Base-by-base conservation (phyloP, 2,888 invertebrate genomes). In the Trisateles emortualis region DNA sequence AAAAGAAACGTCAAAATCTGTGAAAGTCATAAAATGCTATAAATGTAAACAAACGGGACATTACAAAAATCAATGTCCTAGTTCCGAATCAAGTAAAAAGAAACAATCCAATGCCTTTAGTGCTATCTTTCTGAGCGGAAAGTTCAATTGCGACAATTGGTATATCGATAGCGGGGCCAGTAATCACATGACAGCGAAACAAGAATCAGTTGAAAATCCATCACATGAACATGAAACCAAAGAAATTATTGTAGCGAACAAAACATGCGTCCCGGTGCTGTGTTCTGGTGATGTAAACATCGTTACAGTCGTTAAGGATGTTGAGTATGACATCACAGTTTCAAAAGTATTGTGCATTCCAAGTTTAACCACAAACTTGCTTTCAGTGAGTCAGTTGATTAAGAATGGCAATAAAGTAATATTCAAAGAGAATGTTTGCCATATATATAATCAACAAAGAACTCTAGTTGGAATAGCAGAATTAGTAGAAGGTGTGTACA, bases 401-500 rank as follows among this genome's bases (percentile, higher is more conserved):
- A 26, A 14, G 16, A 5, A 41, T 29, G 41, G 41, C 10, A 41
- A 41, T n/a, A 26, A 41, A 41, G 29, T 41, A 0, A 29, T 13
- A 16, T 41, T 41, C 4, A 9, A 29, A 16, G 0, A 3, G 2
- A 32, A 43, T 5, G 0, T 0, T 43, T 43, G 43, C 19, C 32
- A 43, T 9, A 43, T 44, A 0, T 11, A 35, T 1, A 35, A 44
- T 44, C 2, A n/a, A 1, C 44, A 44, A 24, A 22, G 35, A 35
- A 35, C 13, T 9, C 13, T 44, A 35, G 35, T 44, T 22, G 44
- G 44, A 0, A 35, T 22, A 22, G 33, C 33, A 35, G 0, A 44
- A 9, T 43, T 43, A 19, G n/a, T 32, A 0, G 32, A 43, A 6
- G 43, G 43, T 11, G 32, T 30, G 1, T 43, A 43, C 43, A 43